These are phyloP conservation scores for Alloplasta piceator DNA, from an alignment of 2,888 invertebrate species.

Conservation along the genomic window DNA sequence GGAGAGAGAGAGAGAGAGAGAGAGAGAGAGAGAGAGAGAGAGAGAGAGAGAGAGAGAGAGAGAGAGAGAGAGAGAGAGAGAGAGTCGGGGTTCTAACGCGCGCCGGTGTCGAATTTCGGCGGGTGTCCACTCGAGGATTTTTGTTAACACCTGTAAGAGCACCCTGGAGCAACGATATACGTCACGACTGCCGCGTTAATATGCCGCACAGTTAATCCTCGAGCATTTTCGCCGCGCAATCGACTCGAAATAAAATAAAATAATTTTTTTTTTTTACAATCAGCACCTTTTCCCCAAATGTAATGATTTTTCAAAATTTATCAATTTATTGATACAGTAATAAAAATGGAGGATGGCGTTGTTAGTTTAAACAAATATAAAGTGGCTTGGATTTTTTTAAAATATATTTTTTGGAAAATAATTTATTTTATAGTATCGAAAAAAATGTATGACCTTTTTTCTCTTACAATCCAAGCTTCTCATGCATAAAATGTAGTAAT, in stretches of 20 bases:
- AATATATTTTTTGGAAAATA: too few species aligned
- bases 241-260: constrained; percentile 11
- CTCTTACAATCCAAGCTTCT: too few species aligned
- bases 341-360: too few species aligned
- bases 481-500: too few species aligned
- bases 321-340: too few species aligned
- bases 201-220: not conserved
- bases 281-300: not conserved
- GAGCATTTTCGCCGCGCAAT: not conserved
- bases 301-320: too few species aligned
- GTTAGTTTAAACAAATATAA: too few species aligned
- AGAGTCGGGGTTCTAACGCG: constrained; percentile 48
- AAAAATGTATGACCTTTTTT: too few species aligned
- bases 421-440: too few species aligned
- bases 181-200: constrained; percentile 36
- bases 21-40: not conserved
- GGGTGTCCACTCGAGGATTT: constrained; percentile 63
- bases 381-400: too few species aligned
- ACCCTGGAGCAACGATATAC: constrained; percentile 64
- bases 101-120: constrained; percentile 64
- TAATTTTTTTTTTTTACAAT: not conserved
- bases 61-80: not conserved
- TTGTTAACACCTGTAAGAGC: constrained; percentile 69
- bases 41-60: not conserved
- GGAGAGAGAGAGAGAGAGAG: constrained; percentile 5